Evolutionary conservation across 2,888 invertebrate genomes (phyloP), one percentile per base, ranked within the genome.

Genomic region (Sminthurides aquaticus): DNA sequence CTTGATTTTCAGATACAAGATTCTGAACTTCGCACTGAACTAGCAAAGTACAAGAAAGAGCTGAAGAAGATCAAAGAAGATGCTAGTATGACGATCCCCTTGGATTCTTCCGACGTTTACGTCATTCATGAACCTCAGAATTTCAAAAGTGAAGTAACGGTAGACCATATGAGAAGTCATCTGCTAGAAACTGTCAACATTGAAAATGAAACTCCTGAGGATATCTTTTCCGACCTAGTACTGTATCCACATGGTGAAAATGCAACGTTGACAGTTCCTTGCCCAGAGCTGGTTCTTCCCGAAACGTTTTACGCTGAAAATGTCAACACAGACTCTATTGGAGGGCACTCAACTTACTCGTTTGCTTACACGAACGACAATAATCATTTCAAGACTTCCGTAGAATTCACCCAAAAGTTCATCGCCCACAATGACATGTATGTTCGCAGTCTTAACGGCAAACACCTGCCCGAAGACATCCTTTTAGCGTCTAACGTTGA

Each of bases 371-470:
- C 66, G 3, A 66, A 57, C 25, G 61, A 60, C 2, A 57, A 65
- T n/a, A 73, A 73, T 49, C 27, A 55, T 5, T 71, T 73, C 60
- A 52, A 63, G 15, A 69, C 69, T 52, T 29, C 34, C 3, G 3
- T 68, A 18, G 24, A 60, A 18, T 65, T 73, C 61, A 22, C 49
- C 55, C 24, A 56, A 0, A 3, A 8, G 22, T 58, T 67, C 2
- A 24, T 34, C 18, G 59, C 64, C 2, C 0, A 29, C 1, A 61
- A 60, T 2, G 54, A 64, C 58, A 26, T 69, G n/a, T 1, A 48
- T 1, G 52, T 63, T 2, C 1, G 26, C 18, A 25, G 20, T 1
- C 60, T 71, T 1, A 66, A 67, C 24, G 69, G 67, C 2, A 20
- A 64, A 1, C 26, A 61, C 3, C 49, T 73, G n/a, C 54, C 61